Evolutionary conservation across 2,113 vertebrate genomes (phyloP), one percentile per base, ranked within the genome.

Genomic region (Muscicapa adusta): DNA sequence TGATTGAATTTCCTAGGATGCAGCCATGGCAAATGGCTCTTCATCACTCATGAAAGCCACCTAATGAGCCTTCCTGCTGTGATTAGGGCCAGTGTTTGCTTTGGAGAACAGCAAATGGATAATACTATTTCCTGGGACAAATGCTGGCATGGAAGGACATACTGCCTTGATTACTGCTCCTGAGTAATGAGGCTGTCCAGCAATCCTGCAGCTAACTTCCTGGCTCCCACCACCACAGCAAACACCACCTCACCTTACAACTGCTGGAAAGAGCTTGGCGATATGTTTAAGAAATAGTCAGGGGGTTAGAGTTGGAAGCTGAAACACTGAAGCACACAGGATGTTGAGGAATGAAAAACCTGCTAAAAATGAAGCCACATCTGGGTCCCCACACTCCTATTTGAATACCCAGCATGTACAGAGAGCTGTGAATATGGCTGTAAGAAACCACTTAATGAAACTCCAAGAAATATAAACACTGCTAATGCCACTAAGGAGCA

Each of bases 1-100:
- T 97, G 96, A 97, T 95, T 96, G 85, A 94, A 96, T 98, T 97
- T 96, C 24, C 18, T 89, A 97, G 93, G 96, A 97, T 96, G 94
- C 89, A 97, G 94, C 75, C 92, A 71, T 31, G 57, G 91, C 94
- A 96, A 97, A 97, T 93, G 94, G 92, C 91, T 90, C 95, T 81
- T 82, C 85, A 88, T 94, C 76, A 85, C 94, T 93, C 91, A 92
- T 25, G 61, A 83, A 95, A 84, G 91, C 89, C 89, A 94, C 47
- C 92, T 97, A 97, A 97, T 93, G 93, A 97, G 91, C 80, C 94
- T 94, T 95, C 50, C 77, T 81, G 84, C 77, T 91, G 56, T 91
- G 94, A 97, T 97, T 97, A 96, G 18, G 80, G 91, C 80, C 74
- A 58, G 76, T 43, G 50, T 62, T 93, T 72, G 63, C 63, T 93